Base-by-base conservation (phyloP, 1,140 invertebrate species). In the Drosophila bifasciata region DNA sequence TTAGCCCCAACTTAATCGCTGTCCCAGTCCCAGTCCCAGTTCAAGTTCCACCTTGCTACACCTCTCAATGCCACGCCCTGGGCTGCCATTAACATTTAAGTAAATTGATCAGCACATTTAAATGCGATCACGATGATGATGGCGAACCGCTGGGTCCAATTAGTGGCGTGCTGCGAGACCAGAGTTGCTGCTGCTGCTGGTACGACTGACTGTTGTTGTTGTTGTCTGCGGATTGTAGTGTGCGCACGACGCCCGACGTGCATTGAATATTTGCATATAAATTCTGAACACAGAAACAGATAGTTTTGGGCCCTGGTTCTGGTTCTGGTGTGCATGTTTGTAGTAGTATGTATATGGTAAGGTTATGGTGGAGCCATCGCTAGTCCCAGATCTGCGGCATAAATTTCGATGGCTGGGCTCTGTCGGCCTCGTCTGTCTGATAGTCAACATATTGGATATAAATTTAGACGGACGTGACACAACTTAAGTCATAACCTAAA, bases 401-500 rank as follows among this genome's bases (percentile, higher is more conserved):
- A 69, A 59, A 70, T 79, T 83, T 49, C 41, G 46, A 17, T 59
- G 48, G 15, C 19, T 50, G 44, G 52, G 36, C 16, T 53, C 23
- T 68, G 80, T 64, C 64, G 52, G 66, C 53, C 58, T 39, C 64
- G 39, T 61, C 70, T 76, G 39, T 61, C 70, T 76, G 81, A 80
- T 85, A 76, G 76, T 76, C 77, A 81, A 86, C 81, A 85, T 85
- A 88, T 88, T 88, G 83, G 78, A 83, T 83, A 88, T 88, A 88
- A 88, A 88, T 88, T 88, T 57, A 64, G 56, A 69, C 78, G 83
- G 69, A 88, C 83, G 83, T 88, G 83, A 88, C 83, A 83, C 81
- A 88, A 88, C 83, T 88, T 88, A 88, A 88, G 83, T 88, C 83
- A 88, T 88, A 88, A 88, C 83, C 83, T 88, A 88, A 88, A 88